phyloP scores from a whole-genome alignment of 2,888 invertebrate genomes.

The Adela reaumurella region DNA sequence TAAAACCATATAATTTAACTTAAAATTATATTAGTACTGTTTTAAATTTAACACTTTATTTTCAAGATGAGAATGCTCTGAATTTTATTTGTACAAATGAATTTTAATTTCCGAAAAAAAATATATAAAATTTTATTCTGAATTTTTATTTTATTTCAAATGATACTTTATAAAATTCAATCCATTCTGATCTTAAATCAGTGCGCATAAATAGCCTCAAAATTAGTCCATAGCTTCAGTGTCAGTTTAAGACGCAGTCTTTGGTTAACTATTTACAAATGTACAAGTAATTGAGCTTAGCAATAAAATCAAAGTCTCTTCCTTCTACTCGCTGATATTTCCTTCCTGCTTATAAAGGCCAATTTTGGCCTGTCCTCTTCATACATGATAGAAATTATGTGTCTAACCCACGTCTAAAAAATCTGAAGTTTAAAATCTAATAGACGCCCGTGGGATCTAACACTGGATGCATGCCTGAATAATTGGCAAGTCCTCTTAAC shows the following conservation, averaged over 20 bases:
- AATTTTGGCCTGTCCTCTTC: conserved; percentile 17
- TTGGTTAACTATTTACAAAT: conserved; percentile 44
- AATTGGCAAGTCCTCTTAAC: conserved; percentile 1
- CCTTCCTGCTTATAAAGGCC: conserved; percentile 36
- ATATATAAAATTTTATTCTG: neutral
- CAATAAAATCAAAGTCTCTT: conserved; percentile 23
- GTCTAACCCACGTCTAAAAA: no score
- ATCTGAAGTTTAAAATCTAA: conserved; percentile 10
- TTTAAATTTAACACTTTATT: no score
- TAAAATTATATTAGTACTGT: neutral
- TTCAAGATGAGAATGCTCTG: no score
- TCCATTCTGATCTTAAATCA: no score
- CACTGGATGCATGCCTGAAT: conserved; percentile 6
- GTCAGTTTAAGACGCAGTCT: conserved; percentile 30
- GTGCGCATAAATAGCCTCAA: conserved; percentile 1
- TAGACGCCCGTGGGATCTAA: conserved; percentile 12
- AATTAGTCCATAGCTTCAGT: neutral
- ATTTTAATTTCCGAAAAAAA: conserved; percentile 3
- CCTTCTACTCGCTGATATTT: conserved; percentile 40
- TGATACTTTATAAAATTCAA: no score
- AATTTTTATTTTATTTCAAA: no score
- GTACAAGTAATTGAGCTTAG: conserved; percentile 1
- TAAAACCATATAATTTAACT: neutral
- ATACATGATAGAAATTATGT: neutral
- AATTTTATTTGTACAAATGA: conserved; percentile 1